Conservation (phyloP, 2,797 vertebrate species). For the Antennarius maculatus region DNA sequence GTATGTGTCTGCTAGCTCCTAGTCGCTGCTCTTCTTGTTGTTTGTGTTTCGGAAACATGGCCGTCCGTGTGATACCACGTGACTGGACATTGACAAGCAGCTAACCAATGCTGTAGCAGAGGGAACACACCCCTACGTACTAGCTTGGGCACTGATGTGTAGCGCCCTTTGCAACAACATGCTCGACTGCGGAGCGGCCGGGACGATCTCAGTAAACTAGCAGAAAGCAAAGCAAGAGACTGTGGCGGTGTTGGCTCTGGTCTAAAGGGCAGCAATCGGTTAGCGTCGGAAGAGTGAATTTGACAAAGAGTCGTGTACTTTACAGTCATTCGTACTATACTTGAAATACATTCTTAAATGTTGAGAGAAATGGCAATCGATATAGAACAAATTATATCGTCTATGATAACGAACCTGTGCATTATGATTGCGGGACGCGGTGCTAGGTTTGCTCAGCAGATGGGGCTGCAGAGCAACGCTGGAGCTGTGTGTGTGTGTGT, state of each 20-base stretch:
- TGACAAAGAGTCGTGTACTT: background rate
- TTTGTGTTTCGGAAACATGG: conserved; percentile 96
- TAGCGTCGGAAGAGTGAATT: no score
- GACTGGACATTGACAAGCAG: conserved; percentile 74
- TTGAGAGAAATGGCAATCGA: background rate
- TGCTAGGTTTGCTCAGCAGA: conserved; percentile 12
- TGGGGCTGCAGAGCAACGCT: conserved; percentile 21
- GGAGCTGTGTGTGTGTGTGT: no score
- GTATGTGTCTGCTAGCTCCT: conserved; percentile 80
- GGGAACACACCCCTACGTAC: no score
- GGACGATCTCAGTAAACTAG: background rate
- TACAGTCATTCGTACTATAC: background rate
- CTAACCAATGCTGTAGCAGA: conserved; percentile 57
- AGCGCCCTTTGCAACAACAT: background rate
- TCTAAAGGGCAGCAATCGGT: no score
- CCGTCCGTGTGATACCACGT: conserved; percentile 83
- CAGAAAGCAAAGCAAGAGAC: no score
- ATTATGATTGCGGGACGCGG: background rate
- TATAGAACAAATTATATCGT: background rate
- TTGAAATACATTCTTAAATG: background rate
- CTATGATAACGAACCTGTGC: conserved; percentile 21
- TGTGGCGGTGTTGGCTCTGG: no score
- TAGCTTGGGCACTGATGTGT: no score
- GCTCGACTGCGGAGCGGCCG: background rate
- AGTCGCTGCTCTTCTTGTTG: conserved; percentile 86